These are phyloP conservation scores for Lethenteron reissneri DNA, from an alignment of 2,113 vertebrate genomes.

Conservation along the genomic window DNA sequence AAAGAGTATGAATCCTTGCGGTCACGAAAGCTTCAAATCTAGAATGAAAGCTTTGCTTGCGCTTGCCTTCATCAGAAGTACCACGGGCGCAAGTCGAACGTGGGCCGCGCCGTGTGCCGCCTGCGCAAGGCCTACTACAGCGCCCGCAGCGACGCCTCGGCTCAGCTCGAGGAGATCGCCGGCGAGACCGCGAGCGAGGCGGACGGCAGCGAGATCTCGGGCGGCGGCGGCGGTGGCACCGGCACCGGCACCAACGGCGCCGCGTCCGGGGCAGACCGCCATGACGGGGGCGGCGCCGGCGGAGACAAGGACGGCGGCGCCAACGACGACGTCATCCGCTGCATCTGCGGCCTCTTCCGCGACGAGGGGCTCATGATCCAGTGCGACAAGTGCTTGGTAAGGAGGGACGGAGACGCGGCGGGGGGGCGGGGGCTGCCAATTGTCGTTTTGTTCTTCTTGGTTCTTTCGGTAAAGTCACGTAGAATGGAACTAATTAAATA, in stretches of 20 bases:
- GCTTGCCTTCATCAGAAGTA: slow-evolving; percentile 39
- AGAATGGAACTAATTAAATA: too few relatives aligned
- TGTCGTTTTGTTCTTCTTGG: too few relatives aligned
- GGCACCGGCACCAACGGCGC: slow-evolving; percentile 10
- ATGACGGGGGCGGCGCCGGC: slow-evolving; percentile 11
- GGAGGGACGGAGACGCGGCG: slow-evolving; percentile 8
- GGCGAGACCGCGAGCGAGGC: slow-evolving; percentile 86
- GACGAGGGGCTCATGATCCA: slow-evolving; percentile 98
- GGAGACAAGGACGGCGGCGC: slow-evolving; percentile 25
- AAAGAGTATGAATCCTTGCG: too few relatives aligned
- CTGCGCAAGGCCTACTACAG: slow-evolving; percentile 78
- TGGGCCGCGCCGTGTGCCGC: slow-evolving; percentile 66
- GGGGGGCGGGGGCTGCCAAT: too few relatives aligned
- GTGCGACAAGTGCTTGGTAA: slow-evolving; percentile 96
- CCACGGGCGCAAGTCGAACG: slow-evolving; percentile 69
- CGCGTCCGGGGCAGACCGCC: neutral
- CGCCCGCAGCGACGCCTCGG: slow-evolving; percentile 61
- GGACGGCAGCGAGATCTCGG: slow-evolving; percentile 69
- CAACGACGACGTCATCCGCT: slow-evolving; percentile 70
- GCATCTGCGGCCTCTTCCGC: slow-evolving; percentile 91
- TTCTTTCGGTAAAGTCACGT: too few relatives aligned
- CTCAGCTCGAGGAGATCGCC: slow-evolving; percentile 91
- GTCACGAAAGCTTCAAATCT: too few relatives aligned
- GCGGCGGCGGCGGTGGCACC: slow-evolving; percentile 26
- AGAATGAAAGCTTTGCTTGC: too few relatives aligned